Evolutionary conservation across 2,797 vertebrate species (phyloP).

Genomic region (Arnoldichthys spilopterus): DNA sequence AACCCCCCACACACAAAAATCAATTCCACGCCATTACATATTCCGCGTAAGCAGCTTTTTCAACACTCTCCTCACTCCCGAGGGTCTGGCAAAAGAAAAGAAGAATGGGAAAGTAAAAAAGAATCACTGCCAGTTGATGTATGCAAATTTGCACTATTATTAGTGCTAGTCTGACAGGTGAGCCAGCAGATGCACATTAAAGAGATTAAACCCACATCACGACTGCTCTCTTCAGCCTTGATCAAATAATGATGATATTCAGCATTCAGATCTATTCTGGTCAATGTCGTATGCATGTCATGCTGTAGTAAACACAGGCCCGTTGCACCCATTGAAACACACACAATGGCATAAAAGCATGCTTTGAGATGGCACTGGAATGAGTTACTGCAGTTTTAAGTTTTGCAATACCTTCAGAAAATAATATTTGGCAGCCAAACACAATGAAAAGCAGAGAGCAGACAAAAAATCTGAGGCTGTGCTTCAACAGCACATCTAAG

Average conservation of each 20-base stretch:
- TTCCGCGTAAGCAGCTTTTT: slow-evolving; percentile 32
- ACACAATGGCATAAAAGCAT: background rate
- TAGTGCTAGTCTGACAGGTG: background rate
- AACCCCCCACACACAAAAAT: slow-evolving; percentile 18
- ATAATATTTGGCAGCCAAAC: too few relatives aligned
- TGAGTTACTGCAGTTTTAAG: too few relatives aligned
- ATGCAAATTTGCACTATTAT: slow-evolving; percentile 10
- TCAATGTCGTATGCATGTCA: background rate
- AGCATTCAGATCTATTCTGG: background rate
- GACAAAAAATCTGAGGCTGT: too few relatives aligned
- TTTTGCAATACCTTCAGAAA: too few relatives aligned
- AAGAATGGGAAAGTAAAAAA: background rate
- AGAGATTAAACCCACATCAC: slow-evolving; percentile 5
- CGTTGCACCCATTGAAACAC: too few relatives aligned
- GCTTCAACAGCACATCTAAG: too few relatives aligned
- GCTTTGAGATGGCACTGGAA: too few relatives aligned
- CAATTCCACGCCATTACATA: slow-evolving; percentile 6
- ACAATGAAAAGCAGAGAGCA: too few relatives aligned
- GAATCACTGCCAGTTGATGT: slow-evolving; percentile 2
- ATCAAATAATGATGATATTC: background rate
- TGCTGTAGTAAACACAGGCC: background rate
- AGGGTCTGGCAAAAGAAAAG: background rate
- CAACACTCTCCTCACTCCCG: background rate
- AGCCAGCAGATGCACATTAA: background rate
- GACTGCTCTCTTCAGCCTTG: background rate